A percentile compares a stretch with the other conserved stretches of the same genome.
Conservation (phyloP, 2,797 vertebrate genomes). For the Hipposideros larvatus region DNA sequence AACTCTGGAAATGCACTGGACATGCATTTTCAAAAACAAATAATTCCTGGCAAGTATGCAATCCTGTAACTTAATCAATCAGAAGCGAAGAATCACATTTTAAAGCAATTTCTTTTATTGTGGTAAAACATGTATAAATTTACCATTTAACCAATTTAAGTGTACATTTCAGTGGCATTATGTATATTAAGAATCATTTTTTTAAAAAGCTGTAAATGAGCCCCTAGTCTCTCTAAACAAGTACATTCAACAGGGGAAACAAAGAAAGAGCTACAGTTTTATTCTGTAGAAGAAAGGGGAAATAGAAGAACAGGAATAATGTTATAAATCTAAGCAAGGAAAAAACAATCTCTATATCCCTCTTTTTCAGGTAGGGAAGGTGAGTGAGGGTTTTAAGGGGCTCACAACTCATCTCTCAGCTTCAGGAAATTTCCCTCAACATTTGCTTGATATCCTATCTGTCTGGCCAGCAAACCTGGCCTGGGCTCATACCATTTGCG, state of each 20-base stretch:
- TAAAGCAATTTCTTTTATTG: not conserved
- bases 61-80: not conserved
- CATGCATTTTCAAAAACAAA: slow-evolving; percentile 45
- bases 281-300: slow-evolving; percentile 2
- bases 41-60: not conserved
- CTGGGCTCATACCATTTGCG: not conserved
- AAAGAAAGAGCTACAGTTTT: not conserved
- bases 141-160: not conserved
- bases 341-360: not conserved
- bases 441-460: not conserved
- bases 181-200: not conserved
- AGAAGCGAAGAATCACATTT: not conserved
- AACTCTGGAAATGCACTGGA: slow-evolving; percentile 37
- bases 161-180: not conserved
- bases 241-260: not conserved
- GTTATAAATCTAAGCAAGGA: not conserved
- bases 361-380: not conserved
- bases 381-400: not conserved
- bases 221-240: not conserved
- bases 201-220: not conserved
- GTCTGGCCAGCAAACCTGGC: not conserved
- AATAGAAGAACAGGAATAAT: not conserved
- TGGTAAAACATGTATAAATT: not conserved
- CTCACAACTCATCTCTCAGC: not conserved
- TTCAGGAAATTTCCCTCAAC: not conserved